phyloP scores from a whole-genome alignment of 2,797 vertebrate genomes.

The Malurus splendens region DNA sequence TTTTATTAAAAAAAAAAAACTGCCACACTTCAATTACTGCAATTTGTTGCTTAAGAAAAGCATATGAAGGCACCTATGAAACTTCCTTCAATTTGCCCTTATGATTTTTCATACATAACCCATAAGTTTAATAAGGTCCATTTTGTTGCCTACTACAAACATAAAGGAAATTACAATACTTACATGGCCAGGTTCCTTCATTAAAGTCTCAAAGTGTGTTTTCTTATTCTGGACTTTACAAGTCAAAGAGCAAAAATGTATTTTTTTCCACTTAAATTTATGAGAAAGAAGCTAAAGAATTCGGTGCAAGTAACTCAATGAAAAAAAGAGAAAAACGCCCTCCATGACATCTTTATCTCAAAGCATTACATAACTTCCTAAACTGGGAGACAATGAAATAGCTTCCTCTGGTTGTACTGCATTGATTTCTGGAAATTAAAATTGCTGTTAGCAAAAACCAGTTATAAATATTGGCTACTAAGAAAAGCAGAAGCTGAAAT shows the following conservation, averaged over 20 bases:
- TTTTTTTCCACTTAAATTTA: neutral
- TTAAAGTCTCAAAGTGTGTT: neutral
- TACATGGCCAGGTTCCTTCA: slow-evolving; percentile 21
- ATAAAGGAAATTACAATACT: slow-evolving; percentile 33
- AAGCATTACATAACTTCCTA: neutral
- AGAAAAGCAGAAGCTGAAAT: neutral
- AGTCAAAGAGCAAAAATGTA: neutral
- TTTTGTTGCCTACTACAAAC: neutral
- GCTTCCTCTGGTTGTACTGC: neutral
- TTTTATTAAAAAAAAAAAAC: slow-evolving; percentile 20
- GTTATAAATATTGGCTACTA: neutral
- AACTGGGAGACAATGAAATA: neutral
- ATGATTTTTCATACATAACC: neutral
- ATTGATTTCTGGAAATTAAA: neutral
- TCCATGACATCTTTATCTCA: neutral
- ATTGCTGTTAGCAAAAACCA: neutral
- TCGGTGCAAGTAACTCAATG: neutral
- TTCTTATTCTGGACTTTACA: slow-evolving; percentile 29
- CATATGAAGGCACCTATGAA: slow-evolving; percentile 21
- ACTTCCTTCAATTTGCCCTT: neutral
- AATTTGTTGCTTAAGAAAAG: slow-evolving; percentile 18
- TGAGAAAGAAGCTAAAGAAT: slow-evolving; percentile 6
- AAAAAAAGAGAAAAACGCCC: neutral
- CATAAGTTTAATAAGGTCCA: neutral
- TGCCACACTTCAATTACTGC: slow-evolving; percentile 45